These are phyloP conservation scores for Dendronephthya gigantea DNA, from an alignment of 64 coral and sea anemone genomes.

Conservation along the genomic window DNA sequence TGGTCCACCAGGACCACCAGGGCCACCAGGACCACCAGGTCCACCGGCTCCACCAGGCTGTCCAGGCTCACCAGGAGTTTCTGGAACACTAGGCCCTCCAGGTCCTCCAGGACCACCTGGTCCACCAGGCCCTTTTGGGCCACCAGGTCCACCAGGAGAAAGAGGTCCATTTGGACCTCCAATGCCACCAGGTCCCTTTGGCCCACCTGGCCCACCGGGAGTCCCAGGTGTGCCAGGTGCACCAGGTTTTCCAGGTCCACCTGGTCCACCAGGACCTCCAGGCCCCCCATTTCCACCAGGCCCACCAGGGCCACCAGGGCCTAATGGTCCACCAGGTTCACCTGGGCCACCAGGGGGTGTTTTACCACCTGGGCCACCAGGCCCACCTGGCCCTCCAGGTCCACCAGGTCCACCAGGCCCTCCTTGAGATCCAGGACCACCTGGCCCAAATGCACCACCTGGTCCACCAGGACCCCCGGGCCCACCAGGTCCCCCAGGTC, in stretches of 20 bases:
- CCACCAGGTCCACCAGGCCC: background rate
- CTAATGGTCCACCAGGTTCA: background rate
- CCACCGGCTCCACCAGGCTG: constrained; percentile 33
- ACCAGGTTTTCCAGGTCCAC: background rate
- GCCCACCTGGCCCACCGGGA: background rate
- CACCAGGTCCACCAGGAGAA: background rate
- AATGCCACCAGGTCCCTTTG: background rate
- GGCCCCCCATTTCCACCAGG: background rate
- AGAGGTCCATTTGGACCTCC: background rate
- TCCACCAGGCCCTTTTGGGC: background rate
- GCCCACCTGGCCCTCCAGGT: background rate
- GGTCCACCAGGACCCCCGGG: background rate
- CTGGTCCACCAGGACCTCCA: background rate
- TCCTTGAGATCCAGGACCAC: background rate
- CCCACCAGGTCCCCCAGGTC: constrained; percentile 39
- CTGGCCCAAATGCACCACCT: background rate
- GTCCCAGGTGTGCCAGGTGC: background rate
- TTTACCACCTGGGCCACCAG: background rate
- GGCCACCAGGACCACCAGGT: constrained; percentile 33
- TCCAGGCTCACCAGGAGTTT: constrained; percentile 28
- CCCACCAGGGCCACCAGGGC: background rate
- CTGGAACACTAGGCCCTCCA: constrained; percentile 16
- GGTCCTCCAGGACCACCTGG: constrained; percentile 13
- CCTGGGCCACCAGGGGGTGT: background rate
- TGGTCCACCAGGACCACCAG: constrained; percentile 14